phyloP scores from a whole-genome alignment of 1,140 invertebrate genomes.

The Sipha flava region DNA sequence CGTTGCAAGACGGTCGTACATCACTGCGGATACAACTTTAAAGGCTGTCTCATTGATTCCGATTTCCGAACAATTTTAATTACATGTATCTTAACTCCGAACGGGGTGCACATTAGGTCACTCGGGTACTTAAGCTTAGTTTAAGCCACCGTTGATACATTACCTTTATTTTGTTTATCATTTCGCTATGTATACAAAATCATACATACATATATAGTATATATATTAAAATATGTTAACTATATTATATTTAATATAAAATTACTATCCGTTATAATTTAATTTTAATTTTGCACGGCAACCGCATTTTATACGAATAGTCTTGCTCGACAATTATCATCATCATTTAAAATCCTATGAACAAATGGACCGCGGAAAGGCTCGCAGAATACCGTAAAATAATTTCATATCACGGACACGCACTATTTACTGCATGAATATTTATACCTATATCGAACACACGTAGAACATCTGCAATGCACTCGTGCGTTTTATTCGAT shows the following conservation, averaged over 20 bases:
- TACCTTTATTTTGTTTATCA: not conserved
- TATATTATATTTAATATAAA: not conserved
- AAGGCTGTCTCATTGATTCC: constrained; percentile 11
- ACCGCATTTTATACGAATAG: not conserved
- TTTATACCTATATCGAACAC: too few species aligned
- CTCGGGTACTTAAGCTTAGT: constrained; percentile 6
- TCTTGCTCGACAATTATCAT: too few species aligned
- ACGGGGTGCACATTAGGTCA: constrained; percentile 3
- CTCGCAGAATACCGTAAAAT: too few species aligned
- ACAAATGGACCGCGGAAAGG: too few species aligned
- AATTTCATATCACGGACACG: too few species aligned
- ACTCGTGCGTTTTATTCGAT: too few species aligned
- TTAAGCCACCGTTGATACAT: constrained; percentile 16
- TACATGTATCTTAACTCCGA: not conserved
- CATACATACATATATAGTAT: not conserved
- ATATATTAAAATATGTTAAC: not conserved
- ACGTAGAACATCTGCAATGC: too few species aligned
- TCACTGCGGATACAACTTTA: not conserved
- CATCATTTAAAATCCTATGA: too few species aligned
- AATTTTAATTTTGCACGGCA: not conserved
- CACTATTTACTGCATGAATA: too few species aligned
- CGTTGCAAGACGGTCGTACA: not conserved
- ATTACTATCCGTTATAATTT: not conserved
- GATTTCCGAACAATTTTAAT: not conserved
- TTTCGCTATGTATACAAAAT: too few species aligned